Evolutionary conservation across 2,888 invertebrate species (phyloP), one percentile per base, ranked within the genome.

Genomic region (Luperina nickerlii): DNA sequence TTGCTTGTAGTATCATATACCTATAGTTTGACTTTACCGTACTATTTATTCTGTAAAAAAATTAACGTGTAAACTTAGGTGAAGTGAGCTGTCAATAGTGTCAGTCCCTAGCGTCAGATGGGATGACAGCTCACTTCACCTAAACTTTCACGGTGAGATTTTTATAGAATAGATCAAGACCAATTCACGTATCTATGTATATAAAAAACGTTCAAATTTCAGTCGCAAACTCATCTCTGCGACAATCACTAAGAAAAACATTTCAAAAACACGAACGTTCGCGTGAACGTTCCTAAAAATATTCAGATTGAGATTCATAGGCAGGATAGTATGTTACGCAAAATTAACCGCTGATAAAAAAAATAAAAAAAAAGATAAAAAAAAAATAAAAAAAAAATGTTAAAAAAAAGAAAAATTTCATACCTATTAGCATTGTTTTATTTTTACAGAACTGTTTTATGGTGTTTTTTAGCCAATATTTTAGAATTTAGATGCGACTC

Each of bases 341-440:
- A 38, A 38, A 48, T 15, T 11, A 48, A 11, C 15, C 48, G 48
- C 48, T 48, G 15, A 13, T 15, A n/a, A n/a, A n/a, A n/a, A n/a
- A n/a, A n/a, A n/a, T n/a, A n/a, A n/a, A n/a, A n/a, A n/a, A n/a
- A n/a, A n/a, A n/a, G n/a, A n/a, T n/a, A n/a, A n/a, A n/a, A n/a
- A n/a, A n/a, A n/a, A n/a, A n/a, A n/a, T n/a, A n/a, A n/a, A n/a
- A n/a, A n/a, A n/a, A 27, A 27, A 62, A 27, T 7, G 7, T 62
- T 27, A 62, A 15, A 13, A 63, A 62, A 18, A 13, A 63, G n/a
- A 63, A 3, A 62, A 15, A 15, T 6, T 69, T 81, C 74, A 54
- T 65, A 80, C 32, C 32, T 32, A 32, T 18, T 72, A 68, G 54
- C 71, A 81, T 85, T 74, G 51, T 42, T 83, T 86, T 86, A 86